Evolutionary conservation across 2,113 vertebrate species (phyloP).

Genomic region (Ornithorhynchus anatinus): DNA sequence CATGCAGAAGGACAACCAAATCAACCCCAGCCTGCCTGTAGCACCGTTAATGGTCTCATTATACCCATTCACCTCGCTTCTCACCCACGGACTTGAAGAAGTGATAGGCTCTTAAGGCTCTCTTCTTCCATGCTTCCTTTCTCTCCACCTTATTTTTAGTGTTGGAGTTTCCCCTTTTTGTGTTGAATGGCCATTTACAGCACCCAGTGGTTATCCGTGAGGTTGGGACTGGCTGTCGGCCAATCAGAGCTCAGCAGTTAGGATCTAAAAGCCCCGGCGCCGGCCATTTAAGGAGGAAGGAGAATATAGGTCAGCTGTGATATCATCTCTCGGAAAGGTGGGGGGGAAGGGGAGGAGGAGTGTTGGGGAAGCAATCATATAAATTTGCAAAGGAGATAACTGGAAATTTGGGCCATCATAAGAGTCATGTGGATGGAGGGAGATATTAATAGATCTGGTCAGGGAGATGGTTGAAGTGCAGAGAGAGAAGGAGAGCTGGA

Average conservation of each 20-base stretch:
- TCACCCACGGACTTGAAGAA: too few species aligned
- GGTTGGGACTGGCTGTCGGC: slow-evolving; percentile 69
- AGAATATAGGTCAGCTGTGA: slow-evolving; percentile 55
- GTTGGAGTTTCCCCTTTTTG: slow-evolving; percentile 25
- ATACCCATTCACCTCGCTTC: too few species aligned
- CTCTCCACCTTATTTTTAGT: not conserved
- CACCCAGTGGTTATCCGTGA: slow-evolving; percentile 46
- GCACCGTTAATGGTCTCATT: too few species aligned
- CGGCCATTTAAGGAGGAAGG: slow-evolving; percentile 47
- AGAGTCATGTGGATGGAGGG: slow-evolving; percentile 48
- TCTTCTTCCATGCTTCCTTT: too few species aligned
- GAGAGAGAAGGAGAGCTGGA: too few species aligned
- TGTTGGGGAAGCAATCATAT: slow-evolving; percentile 32
- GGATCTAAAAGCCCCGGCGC: slow-evolving; percentile 65
- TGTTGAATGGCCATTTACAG: slow-evolving; percentile 14
- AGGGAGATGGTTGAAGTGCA: slow-evolving; percentile 35
- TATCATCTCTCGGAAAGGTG: slow-evolving; percentile 55
- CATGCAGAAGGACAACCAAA: too few species aligned
- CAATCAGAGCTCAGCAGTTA: slow-evolving; percentile 58
- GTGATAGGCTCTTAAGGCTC: too few species aligned
- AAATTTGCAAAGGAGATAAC: slow-evolving; percentile 62
- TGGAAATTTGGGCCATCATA: slow-evolving; percentile 60
- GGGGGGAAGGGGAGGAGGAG: not conserved
- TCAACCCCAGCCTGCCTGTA: too few species aligned
- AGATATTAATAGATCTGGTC: slow-evolving; percentile 56